These are phyloP conservation scores for Notarius quadriscutis DNA, from an alignment of 2,113 vertebrate genomes.

Conservation along the genomic window DNA sequence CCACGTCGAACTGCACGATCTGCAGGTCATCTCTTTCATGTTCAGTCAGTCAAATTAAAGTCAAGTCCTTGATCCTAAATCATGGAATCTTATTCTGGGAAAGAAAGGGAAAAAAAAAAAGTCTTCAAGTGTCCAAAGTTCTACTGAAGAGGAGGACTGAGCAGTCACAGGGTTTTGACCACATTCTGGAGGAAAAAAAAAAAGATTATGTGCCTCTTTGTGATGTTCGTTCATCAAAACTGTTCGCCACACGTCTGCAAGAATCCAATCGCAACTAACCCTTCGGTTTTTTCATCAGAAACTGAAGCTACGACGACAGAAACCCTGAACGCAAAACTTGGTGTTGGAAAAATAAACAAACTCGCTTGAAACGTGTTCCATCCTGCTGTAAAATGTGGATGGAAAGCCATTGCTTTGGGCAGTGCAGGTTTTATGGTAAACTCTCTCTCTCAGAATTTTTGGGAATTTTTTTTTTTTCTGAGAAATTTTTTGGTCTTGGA, in stretches of 20 bases:
- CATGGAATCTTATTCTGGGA: neutral
- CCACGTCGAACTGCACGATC: neutral
- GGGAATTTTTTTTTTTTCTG: neutral
- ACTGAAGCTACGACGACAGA: neutral
- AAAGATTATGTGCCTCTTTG: constrained; percentile 13
- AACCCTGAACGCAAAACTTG: neutral
- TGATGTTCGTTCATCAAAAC: neutral
- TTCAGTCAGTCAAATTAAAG: neutral
- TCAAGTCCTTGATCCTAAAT: neutral
- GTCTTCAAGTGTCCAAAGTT: constrained; percentile 20
- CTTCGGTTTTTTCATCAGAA: neutral
- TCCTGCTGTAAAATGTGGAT: neutral
- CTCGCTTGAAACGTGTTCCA: neutral
- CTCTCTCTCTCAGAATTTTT: neutral
- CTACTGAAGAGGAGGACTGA: neutral
- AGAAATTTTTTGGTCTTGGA: neutral
- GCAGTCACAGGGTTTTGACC: constrained; percentile 1
- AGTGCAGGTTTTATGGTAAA: neutral
- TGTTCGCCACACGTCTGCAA: neutral
- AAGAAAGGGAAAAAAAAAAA: neutral
- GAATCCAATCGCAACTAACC: neutral
- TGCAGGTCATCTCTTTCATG: neutral
- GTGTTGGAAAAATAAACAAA: neutral
- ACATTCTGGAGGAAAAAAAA: neutral
- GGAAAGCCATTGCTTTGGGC: neutral